phyloP scores from a whole-genome alignment of 1,140 invertebrate genomes.

The Drosophila busckii region DNA sequence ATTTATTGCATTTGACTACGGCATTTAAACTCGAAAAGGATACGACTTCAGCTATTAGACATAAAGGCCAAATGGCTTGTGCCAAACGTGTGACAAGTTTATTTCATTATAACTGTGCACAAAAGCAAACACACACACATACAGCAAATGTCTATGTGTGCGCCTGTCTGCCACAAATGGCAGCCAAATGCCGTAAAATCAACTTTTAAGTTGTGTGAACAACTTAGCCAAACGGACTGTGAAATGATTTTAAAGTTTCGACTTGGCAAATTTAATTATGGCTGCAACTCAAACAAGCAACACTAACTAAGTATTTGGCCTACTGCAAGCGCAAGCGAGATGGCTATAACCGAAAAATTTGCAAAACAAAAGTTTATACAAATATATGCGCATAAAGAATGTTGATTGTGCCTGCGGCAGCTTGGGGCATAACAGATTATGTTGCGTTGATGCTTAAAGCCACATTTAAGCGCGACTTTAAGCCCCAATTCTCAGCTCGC shows the following conservation, averaged over 20 bases:
- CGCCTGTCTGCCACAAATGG: constrained; percentile 24
- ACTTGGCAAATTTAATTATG: constrained; percentile 48
- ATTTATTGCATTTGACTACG: constrained; percentile 39
- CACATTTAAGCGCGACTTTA: constrained; percentile 4
- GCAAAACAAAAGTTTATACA: constrained; percentile 39
- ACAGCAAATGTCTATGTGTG: constrained; percentile 16
- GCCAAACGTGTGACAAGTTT: constrained; percentile 57
- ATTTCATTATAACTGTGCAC: constrained; percentile 56
- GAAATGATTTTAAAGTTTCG: constrained; percentile 48
- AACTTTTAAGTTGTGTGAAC: constrained; percentile 33
- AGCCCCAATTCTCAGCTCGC: background rate
- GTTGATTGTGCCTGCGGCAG: constrained; percentile 12
- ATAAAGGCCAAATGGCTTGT: constrained; percentile 30
- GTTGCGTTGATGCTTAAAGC: constrained; percentile 8
- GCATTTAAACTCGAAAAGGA: background rate
- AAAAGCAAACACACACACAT: constrained; percentile 33
- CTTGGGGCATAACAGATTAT: background rate
- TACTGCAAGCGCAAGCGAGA: constrained; percentile 16
- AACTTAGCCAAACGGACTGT: constrained; percentile 28
- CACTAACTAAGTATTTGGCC: constrained; percentile 57
- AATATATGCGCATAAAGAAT: constrained; percentile 68
- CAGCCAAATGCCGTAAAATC: constrained; percentile 35
- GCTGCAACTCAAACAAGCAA: constrained; percentile 57
- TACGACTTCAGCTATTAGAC: background rate
- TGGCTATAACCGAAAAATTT: background rate